phyloP scores from a whole-genome alignment of 2,797 vertebrate genomes.

The Todus mexicanus region DNA sequence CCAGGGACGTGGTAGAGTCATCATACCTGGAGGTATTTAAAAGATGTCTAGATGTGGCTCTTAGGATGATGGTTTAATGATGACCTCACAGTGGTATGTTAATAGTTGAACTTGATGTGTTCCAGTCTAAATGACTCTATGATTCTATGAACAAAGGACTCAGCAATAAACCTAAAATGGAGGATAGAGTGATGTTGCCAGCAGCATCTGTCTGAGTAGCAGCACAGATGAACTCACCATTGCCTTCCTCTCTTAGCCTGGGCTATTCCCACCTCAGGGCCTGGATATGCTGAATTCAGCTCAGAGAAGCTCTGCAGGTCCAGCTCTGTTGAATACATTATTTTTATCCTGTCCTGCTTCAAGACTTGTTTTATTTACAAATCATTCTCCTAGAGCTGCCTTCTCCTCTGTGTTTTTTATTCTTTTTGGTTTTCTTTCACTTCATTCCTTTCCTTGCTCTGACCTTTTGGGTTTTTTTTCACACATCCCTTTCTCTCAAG shows the following conservation, averaged over 20 bases:
- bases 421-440: background rate
- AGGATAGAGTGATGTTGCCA: background rate
- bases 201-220: background rate
- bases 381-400: background rate
- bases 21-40: background rate
- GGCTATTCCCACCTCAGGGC: background rate
- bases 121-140: background rate
- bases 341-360: background rate
- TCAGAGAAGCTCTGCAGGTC: background rate
- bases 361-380: background rate
- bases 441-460: background rate
- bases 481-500: background rate
- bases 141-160: background rate
- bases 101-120: background rate
- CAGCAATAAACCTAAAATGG: background rate
- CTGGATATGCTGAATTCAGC: background rate
- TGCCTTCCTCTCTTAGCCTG: background rate
- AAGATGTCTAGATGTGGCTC: background rate
- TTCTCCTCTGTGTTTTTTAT: background rate
- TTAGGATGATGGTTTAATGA: background rate
- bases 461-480: slow-evolving; percentile 21
- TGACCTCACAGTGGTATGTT: background rate
- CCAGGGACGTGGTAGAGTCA: background rate
- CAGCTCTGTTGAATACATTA: background rate
- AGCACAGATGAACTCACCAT: background rate